Evolutionary conservation across 2,113 vertebrate genomes (phyloP).

Genomic region (Formicarius rufipectus): DNA sequence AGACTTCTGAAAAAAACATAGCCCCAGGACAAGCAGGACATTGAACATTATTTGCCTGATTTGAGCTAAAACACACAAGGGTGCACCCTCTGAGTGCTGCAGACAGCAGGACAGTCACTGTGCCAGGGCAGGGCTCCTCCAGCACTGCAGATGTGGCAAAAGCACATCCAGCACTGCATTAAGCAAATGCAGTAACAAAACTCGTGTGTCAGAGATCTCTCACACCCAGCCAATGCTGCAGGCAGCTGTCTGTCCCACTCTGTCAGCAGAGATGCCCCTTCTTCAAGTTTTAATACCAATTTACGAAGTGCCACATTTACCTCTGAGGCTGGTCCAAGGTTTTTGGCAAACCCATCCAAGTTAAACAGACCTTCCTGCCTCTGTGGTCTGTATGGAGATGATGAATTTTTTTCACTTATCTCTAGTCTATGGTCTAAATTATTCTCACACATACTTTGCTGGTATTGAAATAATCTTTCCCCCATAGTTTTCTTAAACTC

Average conservation of each 20-base stretch:
- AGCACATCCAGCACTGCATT: neutral
- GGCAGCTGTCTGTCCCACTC: neutral
- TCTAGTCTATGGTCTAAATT: neutral
- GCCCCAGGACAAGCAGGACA: neutral
- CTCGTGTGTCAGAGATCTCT: neutral
- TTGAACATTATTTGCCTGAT: neutral
- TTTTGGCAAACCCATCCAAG: neutral
- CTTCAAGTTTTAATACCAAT: neutral
- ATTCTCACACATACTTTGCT: neutral
- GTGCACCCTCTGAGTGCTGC: neutral
- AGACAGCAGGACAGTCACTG: neutral
- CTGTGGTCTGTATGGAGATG: neutral
- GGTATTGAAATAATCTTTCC: neutral
- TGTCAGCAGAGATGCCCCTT: neutral
- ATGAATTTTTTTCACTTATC: neutral
- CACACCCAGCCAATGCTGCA: neutral
- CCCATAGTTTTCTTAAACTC: neutral
- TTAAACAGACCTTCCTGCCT: neutral
- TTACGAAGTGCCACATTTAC: neutral
- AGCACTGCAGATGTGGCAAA: neutral
- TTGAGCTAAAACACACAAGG: neutral
- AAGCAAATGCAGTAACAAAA: neutral
- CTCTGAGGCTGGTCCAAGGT: neutral
- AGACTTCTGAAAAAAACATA: neutral
- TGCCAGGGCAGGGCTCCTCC: neutral